Percentiles rank a stretch among this genome's conserved stretches.
phyloP scores from a whole-genome alignment of 2,797 vertebrate species.

The Sciaenops ocellatus region DNA sequence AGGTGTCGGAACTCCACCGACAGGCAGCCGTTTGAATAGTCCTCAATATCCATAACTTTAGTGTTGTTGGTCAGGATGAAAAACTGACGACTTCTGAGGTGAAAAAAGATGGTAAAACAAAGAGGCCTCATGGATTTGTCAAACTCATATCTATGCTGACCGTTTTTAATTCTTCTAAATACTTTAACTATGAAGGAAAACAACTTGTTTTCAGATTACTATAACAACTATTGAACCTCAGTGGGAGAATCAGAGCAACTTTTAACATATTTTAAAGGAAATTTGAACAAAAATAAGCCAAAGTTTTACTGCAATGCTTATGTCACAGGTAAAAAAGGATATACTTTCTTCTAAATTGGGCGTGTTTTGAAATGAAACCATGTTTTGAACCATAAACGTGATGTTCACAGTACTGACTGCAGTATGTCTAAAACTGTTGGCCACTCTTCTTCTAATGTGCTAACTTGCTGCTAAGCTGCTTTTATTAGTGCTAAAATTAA shows the following conservation, averaged over 20 bases:
- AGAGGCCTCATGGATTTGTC: neutral
- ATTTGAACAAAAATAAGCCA: neutral
- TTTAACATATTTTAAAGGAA: neutral
- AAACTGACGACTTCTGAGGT: conserved; percentile 92
- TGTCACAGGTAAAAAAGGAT: neutral
- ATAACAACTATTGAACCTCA: neutral
- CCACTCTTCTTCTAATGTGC: neutral
- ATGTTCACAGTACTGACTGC: neutral
- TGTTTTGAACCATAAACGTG: neutral
- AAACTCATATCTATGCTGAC: neutral
- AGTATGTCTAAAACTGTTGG: neutral
- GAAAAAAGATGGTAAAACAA: conserved; percentile 36
- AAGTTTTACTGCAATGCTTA: neutral
- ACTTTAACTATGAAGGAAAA: neutral
- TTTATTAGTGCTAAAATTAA: conserved; percentile 36
- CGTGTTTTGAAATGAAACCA: neutral
- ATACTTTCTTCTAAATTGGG: neutral
- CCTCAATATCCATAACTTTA: conserved; percentile 98
- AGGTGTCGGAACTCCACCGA: conserved; percentile 97
- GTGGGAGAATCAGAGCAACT: neutral
- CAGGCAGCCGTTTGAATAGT: conserved; percentile 94
- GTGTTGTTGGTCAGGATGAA: conserved; percentile 95
- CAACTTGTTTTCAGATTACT: too few relatives aligned
- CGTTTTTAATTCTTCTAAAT: neutral
- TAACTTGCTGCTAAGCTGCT: conserved; percentile 16